Evolutionary conservation across 2,113 vertebrate genomes (phyloP), one percentile per base, ranked within the genome.

Genomic region (Brachyhypopomus occidentalis): DNA sequence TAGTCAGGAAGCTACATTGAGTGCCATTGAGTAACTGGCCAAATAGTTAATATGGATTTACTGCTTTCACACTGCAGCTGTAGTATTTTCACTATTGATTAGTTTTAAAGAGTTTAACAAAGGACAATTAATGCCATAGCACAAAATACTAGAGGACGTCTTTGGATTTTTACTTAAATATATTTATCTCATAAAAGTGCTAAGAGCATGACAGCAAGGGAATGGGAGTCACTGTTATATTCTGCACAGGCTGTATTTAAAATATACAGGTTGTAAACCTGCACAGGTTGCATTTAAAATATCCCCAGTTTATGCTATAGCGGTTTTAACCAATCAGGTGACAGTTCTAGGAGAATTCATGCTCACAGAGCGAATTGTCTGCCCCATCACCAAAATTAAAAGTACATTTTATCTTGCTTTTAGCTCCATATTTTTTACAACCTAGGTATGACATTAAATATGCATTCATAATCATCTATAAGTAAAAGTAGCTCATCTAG

Each of bases 41-140:
- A 25, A 60, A n/a, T 52, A 20, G 58, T 27, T 23, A 5, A 34
- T 66, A 22, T 71, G 17, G 25, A 48, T 72, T 62, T 23, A 71
- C 34, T 60, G 79, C 27, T 74, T 73, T n/a, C 67, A 36, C 74
- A 59, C 58, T 6, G 23, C 45, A 77, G 12, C 12, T 8, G 12
- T 52, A 52, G 45, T 52, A 52, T 52, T 14, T 52, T 45, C 41
- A 45, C 41, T 11, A 45, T 45, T 45, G 41, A 11, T 52, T 9
- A 1, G 45, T 52, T 52, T 52, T 52, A 52, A 52, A 52, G 45
- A 52, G 45, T 52, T 52, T 52, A 52, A 52, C 45, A 52, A 52
- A 52, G 45, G 45, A 52, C 9, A 52, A 1, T 12, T 12, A 52
- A 11, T 52, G 12, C 12, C 74, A 48, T 66, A 22, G 23, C 45